These are phyloP conservation scores for Tachina lurida DNA, from an alignment of 2,888 invertebrate species.

Conservation along the genomic window DNA sequence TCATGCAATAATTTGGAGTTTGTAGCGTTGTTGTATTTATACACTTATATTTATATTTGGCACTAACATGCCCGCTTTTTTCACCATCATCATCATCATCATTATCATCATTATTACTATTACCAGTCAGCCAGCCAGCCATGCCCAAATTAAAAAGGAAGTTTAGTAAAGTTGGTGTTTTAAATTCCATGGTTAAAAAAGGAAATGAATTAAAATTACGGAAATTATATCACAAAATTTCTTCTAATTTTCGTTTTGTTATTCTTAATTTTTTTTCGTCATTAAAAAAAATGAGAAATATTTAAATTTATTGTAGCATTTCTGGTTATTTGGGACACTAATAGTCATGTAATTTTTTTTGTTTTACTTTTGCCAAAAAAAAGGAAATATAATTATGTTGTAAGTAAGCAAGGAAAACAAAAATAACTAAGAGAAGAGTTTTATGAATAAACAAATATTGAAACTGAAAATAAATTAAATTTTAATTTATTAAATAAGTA, in stretches of 20 bases:
- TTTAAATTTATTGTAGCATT: slow-evolving; percentile 19
- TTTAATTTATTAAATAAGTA: no score
- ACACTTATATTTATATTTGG: slow-evolving; percentile 15
- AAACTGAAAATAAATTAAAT: no score
- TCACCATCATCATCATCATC: slow-evolving; percentile 1
- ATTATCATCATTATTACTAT: no score
- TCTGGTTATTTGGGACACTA: slow-evolving; percentile 23
- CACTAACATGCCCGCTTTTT: slow-evolving; percentile 1
- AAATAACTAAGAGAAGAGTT: not conserved
- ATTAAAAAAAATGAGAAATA: slow-evolving; percentile 38
- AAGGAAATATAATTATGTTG: slow-evolving; percentile 40
- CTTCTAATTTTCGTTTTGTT: not conserved
- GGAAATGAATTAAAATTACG: slow-evolving; percentile 71
- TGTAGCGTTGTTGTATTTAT: not conserved
- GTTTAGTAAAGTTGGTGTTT: slow-evolving; percentile 59
- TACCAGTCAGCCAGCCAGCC: not conserved
- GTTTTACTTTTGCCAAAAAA: not conserved
- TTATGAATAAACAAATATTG: no score
- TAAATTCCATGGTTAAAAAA: slow-evolving; percentile 52
- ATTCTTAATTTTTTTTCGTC: not conserved
- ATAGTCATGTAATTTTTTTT: not conserved
- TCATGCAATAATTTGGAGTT: not conserved
- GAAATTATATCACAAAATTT: slow-evolving; percentile 66
- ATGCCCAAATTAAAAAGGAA: slow-evolving; percentile 59
- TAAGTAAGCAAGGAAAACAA: slow-evolving; percentile 42